These are phyloP conservation scores for Lamproptera curius DNA, from an alignment of 2,888 invertebrate species.

Conservation along the genomic window DNA sequence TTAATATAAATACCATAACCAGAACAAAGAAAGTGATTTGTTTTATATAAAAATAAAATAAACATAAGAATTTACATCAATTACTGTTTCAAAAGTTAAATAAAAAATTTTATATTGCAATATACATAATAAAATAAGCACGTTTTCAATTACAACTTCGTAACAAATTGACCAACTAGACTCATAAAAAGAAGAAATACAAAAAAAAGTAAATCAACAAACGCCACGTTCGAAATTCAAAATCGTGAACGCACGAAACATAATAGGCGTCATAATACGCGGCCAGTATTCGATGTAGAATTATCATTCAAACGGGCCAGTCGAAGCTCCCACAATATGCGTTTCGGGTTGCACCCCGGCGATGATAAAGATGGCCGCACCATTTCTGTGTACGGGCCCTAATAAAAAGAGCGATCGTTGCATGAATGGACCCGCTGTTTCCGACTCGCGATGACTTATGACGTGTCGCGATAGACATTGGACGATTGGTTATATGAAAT, in stretches of 20 bases:
- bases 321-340: slow-evolving; percentile 26
- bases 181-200: too few relatives aligned
- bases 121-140: too few relatives aligned
- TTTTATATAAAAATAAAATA: too few relatives aligned
- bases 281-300: slow-evolving; percentile 12
- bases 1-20: too few relatives aligned
- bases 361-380: slow-evolving; percentile 36
- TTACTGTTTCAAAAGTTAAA: too few relatives aligned
- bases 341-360: slow-evolving; percentile 24
- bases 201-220: background rate
- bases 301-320: slow-evolving; percentile 20
- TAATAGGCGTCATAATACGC: background rate
- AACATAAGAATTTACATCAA: too few relatives aligned
- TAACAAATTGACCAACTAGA: too few relatives aligned
- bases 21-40: too few relatives aligned
- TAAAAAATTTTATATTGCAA: too few relatives aligned
- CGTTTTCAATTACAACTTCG: too few relatives aligned
- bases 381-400: slow-evolving; percentile 45
- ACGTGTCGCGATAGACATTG: slow-evolving; percentile 34
- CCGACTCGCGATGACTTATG: slow-evolving; percentile 41
- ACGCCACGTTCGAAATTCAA: slow-evolving; percentile 9
- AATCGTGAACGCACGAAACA: slow-evolving; percentile 4
- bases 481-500: too few relatives aligned
- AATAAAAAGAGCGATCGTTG: slow-evolving; percentile 63
- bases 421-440: slow-evolving; percentile 68